Evolutionary conservation across 2,888 invertebrate species (phyloP), one percentile per base, ranked within the genome.

Genomic region (Holacanthella duospinosa): DNA sequence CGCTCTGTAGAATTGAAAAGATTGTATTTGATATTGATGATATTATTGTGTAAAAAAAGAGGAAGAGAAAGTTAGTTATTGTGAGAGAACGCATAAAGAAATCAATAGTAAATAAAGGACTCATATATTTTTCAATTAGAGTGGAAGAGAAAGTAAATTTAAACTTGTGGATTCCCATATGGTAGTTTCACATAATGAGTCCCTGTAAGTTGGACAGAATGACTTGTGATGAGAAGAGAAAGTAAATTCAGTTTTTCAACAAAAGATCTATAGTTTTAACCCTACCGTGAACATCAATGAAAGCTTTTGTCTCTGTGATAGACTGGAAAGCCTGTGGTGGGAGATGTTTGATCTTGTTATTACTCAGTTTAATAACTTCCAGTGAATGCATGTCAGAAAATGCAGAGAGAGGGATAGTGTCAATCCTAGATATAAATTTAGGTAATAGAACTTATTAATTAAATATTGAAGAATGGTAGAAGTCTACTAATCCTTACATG

Each of bases 211-310:
- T 16, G 6, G 9, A 36, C 36, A 36, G 36, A n/a, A n/a, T n/a
- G n/a, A n/a, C 36, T 36, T 16, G 9, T 12, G 36, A 36, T 36
- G 36, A 36, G 36, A 36, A 36, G 36, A 36, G 9, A 36, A 36
- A 36, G 16, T 6, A 36, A 12, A 16, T 12, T 36, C 9, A 36
- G 36, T 36, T 36, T 36, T n/a, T n/a, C n/a, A n/a, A n/a, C n/a
- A n/a, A n/a, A n/a, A n/a, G n/a, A n/a, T n/a, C n/a, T n/a, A n/a
- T n/a, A n/a, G n/a, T n/a, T n/a, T n/a, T n/a, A n/a, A n/a, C n/a
- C n/a, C n/a, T 48, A 91, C 93, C 92, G 82, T 89, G 91, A 69
- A 93, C 86, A 78, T 93, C 93, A 70, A 93, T 86, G 66, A 89
- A 87, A 72, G 87, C 82, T 16, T 93, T 80, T 0, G 91, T 92